Evolutionary conservation across 2,888 invertebrate genomes (phyloP), one percentile per base, ranked within the genome.

Genomic region (Galerucella nymphaeae): DNA sequence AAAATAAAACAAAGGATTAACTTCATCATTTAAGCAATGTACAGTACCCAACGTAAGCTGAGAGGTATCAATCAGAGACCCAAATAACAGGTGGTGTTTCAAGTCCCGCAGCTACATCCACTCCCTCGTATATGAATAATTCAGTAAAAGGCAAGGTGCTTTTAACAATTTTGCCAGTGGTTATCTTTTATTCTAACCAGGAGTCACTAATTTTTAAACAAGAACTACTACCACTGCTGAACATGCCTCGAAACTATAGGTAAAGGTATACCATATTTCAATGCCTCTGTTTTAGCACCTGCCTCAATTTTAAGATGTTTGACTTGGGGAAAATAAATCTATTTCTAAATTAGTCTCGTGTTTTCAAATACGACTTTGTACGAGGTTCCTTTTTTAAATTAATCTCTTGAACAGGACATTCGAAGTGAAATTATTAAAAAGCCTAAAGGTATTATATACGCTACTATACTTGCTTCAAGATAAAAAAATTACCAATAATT

Each of bases 131-230:
- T 74, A 82, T 82, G 81, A 81, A 82, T 82, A 79, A 82, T 82
- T 81, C 81, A 82, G 77, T 73, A 76, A 75, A 73, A 75, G 66
- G 80, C 82, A 82, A 82, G 82, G 80, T 82, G 82, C 75, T 77
- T 67, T 74, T 75, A 59, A 75, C 69, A 78, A 80, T 80, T 82
- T 81, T 74, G 82, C 82, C 81, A 74, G 81, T 78, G 82, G 82
- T 77, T 77, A 80, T 79, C 72, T 57, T 74, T 71, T 70, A 74
- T 55, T 53, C 41, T 64, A 57, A 76, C 74, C 77, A 75, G 78
- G 66, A 78, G 77, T 76, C 75, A 78, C 75, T 78, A 78, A 78
- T 79, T 78, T 79, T 75, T 74, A 76, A 74, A 73, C 62, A 74
- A 72, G 68, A 76, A 38, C 30, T 38, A 75, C 75, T 75, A 74